Base-by-base conservation (phyloP, 2,888 invertebrate species). In the Thecophora atra region DNA sequence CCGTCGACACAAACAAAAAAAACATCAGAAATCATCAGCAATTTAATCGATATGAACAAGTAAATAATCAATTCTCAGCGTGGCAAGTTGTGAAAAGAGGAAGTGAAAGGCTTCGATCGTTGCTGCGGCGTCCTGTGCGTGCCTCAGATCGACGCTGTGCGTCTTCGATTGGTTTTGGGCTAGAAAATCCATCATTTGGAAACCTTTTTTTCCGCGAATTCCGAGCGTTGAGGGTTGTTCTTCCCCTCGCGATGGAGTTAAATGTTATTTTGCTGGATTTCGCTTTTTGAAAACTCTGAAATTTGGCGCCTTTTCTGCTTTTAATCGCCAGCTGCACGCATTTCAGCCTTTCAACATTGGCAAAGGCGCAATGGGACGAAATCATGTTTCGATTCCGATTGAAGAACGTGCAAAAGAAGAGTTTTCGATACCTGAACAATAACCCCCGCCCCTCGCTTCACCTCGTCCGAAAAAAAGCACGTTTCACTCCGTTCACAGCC, bases 41-140 rank as follows among this genome's bases (percentile, higher is more conserved):
- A 21, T 54, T 56, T 24, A 79, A 78, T 81, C 80, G 78, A 80
- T 80, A 78, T 76, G 76, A 78, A 75, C 77, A 78, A 80, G 80
- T 80, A 80, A 82, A 81, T 79, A 80, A 77, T 74, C 76, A 72
- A 75, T 73, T 70, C n/a, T n/a, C 71, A 42, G 47, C 52, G 69
- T 73, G 73, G 30, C 76, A 77, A 78, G 77, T 78, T 78, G 78
- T 77, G 78, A 74, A 77, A 79, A 77, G 66, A 73, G 73, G 77
- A 78, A 78, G 75, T 76, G 71, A 76, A 76, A 78, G 77, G 75
- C 72, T 76, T 76, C 74, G 66, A 44, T 44, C 13, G 13, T 44
- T 13, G 44, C 8, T 7, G 44, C n/a, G n/a, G n/a, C n/a, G n/a
- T n/a, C n/a, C n/a, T n/a, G n/a, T n/a, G n/a, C n/a, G 74, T 68